Base-by-base conservation (phyloP, 2,888 invertebrate species). In the Phortica okadai region DNA sequence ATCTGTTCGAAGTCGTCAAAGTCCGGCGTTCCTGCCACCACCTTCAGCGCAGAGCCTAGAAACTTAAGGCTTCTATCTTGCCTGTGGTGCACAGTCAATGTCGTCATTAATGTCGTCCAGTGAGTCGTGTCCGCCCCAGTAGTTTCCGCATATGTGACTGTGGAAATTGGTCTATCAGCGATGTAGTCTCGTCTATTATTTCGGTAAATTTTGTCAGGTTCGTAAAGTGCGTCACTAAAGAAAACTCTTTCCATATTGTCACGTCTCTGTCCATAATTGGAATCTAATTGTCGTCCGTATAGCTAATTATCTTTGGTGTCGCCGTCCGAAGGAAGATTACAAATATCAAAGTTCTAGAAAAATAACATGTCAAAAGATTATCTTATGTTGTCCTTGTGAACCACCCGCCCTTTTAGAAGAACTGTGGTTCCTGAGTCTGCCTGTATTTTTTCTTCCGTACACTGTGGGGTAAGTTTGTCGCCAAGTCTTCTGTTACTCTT, bases 401-500 rank as follows among this genome's bases (percentile, higher is more conserved):
- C 8, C 8, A 50, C 10, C 50, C 14, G 50, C 50, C 50, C 50
- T 50, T 50, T 50, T 11, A 50, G 77, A 7, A 79, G 74, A 76
- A 79, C 76, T 7, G 81, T 78, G 56, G 79, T 78, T 33, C 79
- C 78, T 44, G 79, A 10, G 59, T 78, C 78, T 8, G 79, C 80
- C 69, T 81, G 74, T 2, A 81, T 66, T 64, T 45, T 72, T 11
- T 58, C 75, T 16, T 79, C 77, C 45, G 25, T 25, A 50, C 44
- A 42, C 7, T 44, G 67, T 42, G 44, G 67, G n/a, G 67, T 67
- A 1, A 67, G 10, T 44, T 76, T 73, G 70, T 78, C 69, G 41
- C 78, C 77, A 45, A 77, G 66, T 10, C 74, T 62, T 64, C 45
- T 75, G 50, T 33, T 77, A 75, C n/a, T 69, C 59, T 25, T 73